phyloP scores from a whole-genome alignment of 2,888 invertebrate genomes.

The Meteorus colon region DNA sequence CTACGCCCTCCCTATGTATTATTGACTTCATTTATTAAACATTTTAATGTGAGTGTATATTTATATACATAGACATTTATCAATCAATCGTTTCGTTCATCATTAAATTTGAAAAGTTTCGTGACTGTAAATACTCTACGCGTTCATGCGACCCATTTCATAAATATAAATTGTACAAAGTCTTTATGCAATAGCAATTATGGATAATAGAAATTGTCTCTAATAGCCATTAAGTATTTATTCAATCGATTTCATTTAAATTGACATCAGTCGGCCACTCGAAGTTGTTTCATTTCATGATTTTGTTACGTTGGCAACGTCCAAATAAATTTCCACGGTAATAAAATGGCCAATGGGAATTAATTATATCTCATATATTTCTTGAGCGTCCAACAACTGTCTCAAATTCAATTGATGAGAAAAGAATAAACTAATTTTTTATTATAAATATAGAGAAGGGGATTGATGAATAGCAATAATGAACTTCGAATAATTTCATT shows the following conservation, averaged over 20 bases:
- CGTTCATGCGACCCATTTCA: not conserved
- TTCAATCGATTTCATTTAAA: constrained; percentile 12
- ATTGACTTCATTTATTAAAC: not conserved
- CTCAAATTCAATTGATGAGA: too few species aligned
- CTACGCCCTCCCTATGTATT: not conserved
- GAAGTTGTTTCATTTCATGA: not conserved
- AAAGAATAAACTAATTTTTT: not conserved
- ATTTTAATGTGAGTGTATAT: constrained; percentile 9
- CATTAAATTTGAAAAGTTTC: constrained; percentile 19
- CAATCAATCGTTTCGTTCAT: not conserved
- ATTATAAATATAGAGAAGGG: not conserved
- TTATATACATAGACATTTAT: not conserved
- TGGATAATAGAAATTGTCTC: constrained; percentile 5
- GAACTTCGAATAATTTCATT: not conserved
- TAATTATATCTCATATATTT: not conserved
- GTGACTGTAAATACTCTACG: constrained; percentile 13
- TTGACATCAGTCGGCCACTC: not conserved
- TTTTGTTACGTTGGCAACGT: too few species aligned
- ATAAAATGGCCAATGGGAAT: not conserved
- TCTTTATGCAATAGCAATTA: constrained; percentile 13
- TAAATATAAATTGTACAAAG: not conserved
- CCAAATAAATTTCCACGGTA: too few species aligned
- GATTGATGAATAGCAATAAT: not conserved
- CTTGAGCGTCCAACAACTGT: too few species aligned
- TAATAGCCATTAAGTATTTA: not conserved